Percentiles rank a stretch among this genome's conserved stretches.
Evolutionary conservation across 92 coral and sea anemone genomes (phyloP).

Genomic region (Montipora capitata): DNA sequence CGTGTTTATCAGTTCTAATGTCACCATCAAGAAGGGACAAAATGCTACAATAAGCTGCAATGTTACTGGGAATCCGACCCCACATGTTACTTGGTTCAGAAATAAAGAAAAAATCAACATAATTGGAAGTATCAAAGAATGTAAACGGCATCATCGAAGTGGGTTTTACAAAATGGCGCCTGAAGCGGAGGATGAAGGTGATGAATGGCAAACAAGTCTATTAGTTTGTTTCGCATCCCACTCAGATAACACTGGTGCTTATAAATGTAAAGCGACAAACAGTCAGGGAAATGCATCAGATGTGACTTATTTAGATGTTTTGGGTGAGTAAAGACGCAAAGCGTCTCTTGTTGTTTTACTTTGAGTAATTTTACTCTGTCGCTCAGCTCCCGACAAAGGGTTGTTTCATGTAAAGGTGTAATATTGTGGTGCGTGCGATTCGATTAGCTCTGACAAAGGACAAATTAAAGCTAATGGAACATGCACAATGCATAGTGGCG

Average conservation of each 20-base stretch:
- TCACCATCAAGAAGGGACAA: not conserved
- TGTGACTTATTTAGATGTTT: constrained; percentile 35
- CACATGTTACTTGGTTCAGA: constrained; percentile 74
- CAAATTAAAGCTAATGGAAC: too few relatives aligned
- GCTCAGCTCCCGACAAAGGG: too few relatives aligned
- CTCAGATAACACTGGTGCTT: constrained; percentile 39
- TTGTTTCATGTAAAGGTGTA: too few relatives aligned
- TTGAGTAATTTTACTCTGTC: too few relatives aligned
- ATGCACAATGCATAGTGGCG: too few relatives aligned
- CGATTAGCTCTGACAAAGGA: too few relatives aligned
- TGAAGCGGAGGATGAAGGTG: not conserved
- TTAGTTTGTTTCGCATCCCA: constrained; percentile 14
- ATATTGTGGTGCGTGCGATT: too few relatives aligned
- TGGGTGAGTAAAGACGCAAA: constrained; percentile 50
- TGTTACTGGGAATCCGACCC: constrained; percentile 76
- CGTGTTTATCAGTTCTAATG: not conserved
- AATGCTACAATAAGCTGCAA: constrained; percentile 9
- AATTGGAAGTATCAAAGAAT: not conserved
- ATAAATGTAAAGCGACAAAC: constrained; percentile 59
- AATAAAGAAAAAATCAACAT: constrained; percentile 20
- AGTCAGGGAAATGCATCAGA: constrained; percentile 23
- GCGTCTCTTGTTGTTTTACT: too few relatives aligned
- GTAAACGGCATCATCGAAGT: not conserved
- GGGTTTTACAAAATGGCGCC: constrained; percentile 26
- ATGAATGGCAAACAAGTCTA: constrained; percentile 1